Evolutionary conservation across 2,888 invertebrate genomes (phyloP).

Genomic region (Phalangium opilio): DNA sequence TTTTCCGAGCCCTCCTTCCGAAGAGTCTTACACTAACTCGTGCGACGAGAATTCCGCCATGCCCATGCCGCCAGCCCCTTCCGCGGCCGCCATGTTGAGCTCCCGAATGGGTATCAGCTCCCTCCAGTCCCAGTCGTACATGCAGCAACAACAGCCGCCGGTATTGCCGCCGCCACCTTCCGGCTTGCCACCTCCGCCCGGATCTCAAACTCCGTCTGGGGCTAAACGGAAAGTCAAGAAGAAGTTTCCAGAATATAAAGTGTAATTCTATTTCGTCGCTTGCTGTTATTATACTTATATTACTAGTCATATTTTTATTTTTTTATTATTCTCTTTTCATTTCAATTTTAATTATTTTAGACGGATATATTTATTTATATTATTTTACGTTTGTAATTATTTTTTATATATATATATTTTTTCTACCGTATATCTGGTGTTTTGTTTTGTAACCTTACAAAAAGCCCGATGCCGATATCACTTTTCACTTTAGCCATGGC

Average conservation of each 20-base stretch:
- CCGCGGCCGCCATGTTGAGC: too few species aligned
- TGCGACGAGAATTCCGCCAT: conserved; percentile 14
- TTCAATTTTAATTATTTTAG: too few species aligned
- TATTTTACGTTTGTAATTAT: too few species aligned
- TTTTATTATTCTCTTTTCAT: too few species aligned
- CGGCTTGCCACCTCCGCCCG: conserved; percentile 15
- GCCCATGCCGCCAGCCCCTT: not conserved
- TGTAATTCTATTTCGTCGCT: conserved; percentile 2
- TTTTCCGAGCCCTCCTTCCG: conserved; percentile 22
- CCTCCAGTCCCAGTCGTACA: conserved; percentile 9
- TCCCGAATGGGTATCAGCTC: conserved; percentile 3
- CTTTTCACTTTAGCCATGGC: too few species aligned
- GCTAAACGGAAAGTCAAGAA: conserved; percentile 18
- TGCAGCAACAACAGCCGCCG: not conserved
- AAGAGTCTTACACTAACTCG: conserved; percentile 16
- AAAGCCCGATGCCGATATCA: too few species aligned
- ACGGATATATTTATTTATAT: too few species aligned
- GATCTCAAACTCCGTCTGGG: conserved; percentile 13
- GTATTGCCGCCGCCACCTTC: conserved; percentile 1
- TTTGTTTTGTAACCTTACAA: too few species aligned
- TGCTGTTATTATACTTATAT: too few species aligned
- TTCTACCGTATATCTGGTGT: too few species aligned
- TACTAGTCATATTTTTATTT: too few species aligned
- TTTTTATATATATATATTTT: too few species aligned
- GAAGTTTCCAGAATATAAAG: conserved; percentile 21